Evolutionary conservation across 1,140 invertebrate species (phyloP).

Genomic region (Magallana gigas): DNA sequence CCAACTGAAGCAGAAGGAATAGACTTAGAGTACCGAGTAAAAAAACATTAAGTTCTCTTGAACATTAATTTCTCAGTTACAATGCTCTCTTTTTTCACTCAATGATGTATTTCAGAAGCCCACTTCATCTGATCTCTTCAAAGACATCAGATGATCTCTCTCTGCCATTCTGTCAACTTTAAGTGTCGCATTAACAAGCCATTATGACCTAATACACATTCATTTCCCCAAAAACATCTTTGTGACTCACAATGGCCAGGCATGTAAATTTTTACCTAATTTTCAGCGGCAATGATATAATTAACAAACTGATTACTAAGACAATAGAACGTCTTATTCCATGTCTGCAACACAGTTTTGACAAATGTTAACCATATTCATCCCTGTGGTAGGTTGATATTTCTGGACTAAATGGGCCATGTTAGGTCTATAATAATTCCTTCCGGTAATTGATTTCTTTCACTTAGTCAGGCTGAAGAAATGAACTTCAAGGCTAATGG

Average conservation of each 20-base stretch:
- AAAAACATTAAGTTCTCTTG: not conserved
- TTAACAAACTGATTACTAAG: not conserved
- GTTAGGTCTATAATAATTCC: not conserved
- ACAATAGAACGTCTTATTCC: not conserved
- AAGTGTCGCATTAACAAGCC: not conserved
- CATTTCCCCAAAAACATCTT: not conserved
- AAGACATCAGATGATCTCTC: not conserved
- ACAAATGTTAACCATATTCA: not conserved
- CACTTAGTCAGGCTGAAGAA: slow-evolving; percentile 6
- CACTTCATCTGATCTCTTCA: slow-evolving; percentile 7
- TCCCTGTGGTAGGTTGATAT: not conserved
- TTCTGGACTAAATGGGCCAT: not conserved
- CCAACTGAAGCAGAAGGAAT: slow-evolving; percentile 23
- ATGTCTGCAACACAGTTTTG: slow-evolving; percentile 10
- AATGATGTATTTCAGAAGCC: slow-evolving; percentile 13
- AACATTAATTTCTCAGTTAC: not conserved
- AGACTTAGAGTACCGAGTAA: slow-evolving; percentile 2
- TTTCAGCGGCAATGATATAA: not conserved
- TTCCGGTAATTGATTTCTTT: not conserved
- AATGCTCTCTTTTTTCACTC: not conserved
- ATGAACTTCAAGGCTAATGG: slow-evolving; percentile 27
- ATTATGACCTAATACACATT: slow-evolving; percentile 19
- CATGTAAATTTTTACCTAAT: slow-evolving; percentile 4
- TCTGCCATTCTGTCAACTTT: slow-evolving; percentile 30
- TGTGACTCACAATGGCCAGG: not conserved